Base-by-base conservation (phyloP, 1,140 invertebrate genomes). In the Temnothorax curvispinosus region DNA sequence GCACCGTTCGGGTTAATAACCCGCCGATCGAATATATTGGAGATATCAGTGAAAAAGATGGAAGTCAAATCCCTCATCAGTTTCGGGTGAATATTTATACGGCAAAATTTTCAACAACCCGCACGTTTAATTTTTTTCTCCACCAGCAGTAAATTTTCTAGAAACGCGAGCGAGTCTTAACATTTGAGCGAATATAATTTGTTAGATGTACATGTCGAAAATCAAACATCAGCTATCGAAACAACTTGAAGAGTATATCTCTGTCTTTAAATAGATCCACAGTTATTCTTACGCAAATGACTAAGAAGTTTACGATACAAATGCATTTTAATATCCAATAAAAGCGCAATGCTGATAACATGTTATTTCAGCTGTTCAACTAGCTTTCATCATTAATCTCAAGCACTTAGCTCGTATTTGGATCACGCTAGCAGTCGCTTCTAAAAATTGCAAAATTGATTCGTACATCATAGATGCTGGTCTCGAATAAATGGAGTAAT, bases 1-100 rank as follows among this genome's bases (percentile, higher is more conserved):
- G n/a, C 71, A 71, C 41, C 44, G 44, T 38, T 52, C 41, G 21
- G 81, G 71, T 74, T 76, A 85, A 76, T 85, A 76, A 85, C 81
- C 69, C n/a, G 71, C 81, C 8, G 56, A 62, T 77, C 71, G 44
- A 85, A 50, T 44, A 50, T 76, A 64, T 52, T 32, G 81, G 35
- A 76, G 56, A 56, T 56, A 71, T 2, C 27, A 1, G 27, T 27
- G 27, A 1, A 7, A 7, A 7, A 7, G 47, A 2, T 8, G 62
- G 7, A 78, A 44, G 2, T 11, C 3, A 41, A 18, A 2, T 69
- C 11, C 9, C 5, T 47, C 41, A 9, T 21, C 9, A 47, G 6
- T 80, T 80, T 50, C 13, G 47, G 15, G 27, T 71, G 21, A 69
- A 54, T 54, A 56, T 44, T 56, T 32, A 81, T 44, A 50, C 50